Evolutionary conservation across 2,113 vertebrate species (phyloP).

Genomic region (Gymnogyps californianus): DNA sequence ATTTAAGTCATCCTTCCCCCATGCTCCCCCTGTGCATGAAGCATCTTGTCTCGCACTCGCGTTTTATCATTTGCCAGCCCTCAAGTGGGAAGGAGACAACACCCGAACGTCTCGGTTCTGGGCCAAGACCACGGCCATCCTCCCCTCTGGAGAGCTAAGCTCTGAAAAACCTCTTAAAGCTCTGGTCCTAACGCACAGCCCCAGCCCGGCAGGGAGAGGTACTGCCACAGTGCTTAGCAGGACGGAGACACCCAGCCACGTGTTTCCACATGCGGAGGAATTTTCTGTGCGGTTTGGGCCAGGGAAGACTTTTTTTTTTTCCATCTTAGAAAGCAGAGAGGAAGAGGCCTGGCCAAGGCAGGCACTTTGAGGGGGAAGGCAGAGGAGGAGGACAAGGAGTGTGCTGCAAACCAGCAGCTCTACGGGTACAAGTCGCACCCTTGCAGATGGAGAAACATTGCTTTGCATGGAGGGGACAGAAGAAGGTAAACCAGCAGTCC

Average conservation of each 20-base stretch:
- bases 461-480: not conserved
- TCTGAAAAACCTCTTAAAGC: not conserved
- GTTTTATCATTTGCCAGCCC: not conserved
- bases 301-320: not conserved
- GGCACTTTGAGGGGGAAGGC: not conserved
- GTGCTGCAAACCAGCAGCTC: not conserved
- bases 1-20: not conserved
- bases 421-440: accelerated
- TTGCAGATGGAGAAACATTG: not conserved
- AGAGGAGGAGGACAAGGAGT: not conserved
- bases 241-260: not conserved
- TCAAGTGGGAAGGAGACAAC: not conserved
- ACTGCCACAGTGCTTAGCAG: not conserved
- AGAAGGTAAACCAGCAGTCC: not conserved
- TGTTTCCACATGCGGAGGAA: not conserved
- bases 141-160: not conserved
- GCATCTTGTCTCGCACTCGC: accelerated
- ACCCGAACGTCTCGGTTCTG: not conserved
- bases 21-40: accelerated
- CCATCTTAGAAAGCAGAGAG: not conserved
- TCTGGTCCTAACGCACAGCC: accelerated
- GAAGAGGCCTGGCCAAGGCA: not conserved
- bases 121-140: not conserved
- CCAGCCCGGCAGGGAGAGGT: not conserved
- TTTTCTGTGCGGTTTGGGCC: not conserved